These are phyloP conservation scores for Eurois occulta DNA, from an alignment of 2,888 invertebrate species.

Conservation along the genomic window DNA sequence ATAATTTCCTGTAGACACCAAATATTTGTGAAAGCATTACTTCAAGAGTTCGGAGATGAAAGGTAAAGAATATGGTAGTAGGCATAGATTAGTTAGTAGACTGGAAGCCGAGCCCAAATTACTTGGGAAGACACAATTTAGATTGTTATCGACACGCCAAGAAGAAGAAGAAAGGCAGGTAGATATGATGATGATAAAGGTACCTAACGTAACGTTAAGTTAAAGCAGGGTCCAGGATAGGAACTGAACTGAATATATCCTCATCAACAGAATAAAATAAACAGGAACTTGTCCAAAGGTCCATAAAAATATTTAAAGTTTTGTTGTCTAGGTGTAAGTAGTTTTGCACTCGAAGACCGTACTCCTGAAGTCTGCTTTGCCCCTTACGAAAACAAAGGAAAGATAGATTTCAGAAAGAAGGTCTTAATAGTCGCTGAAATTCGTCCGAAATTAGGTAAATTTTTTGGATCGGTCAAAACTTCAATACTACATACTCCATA, in stretches of 20 bases:
- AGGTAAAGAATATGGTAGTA: neutral
- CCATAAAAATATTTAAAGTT: neutral
- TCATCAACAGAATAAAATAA: neutral
- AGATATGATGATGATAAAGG: neutral
- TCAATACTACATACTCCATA: neutral
- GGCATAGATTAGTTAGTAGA: too few species aligned
- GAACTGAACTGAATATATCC: neutral
- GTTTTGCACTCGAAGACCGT: neutral
- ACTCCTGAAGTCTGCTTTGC: neutral
- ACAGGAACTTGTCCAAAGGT: neutral
- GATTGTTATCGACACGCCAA: neutral
- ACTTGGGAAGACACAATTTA: neutral
- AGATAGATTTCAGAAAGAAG: neutral
- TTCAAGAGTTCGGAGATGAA: neutral
- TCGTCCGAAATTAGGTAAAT: neutral
- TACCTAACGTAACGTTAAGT: neutral
- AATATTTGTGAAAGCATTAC: constrained; percentile 9
- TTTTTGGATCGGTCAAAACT: neutral
- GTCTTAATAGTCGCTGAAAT: neutral
- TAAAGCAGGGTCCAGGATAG: neutral
- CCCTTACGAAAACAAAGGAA: neutral
- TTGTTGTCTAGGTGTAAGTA: too few species aligned
- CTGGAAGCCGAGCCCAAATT: neutral
- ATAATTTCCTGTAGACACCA: neutral
- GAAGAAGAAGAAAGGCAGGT: neutral